Base-by-base conservation (phyloP, 2,888 invertebrate genomes). In the Drosophila fungiperda region DNA sequence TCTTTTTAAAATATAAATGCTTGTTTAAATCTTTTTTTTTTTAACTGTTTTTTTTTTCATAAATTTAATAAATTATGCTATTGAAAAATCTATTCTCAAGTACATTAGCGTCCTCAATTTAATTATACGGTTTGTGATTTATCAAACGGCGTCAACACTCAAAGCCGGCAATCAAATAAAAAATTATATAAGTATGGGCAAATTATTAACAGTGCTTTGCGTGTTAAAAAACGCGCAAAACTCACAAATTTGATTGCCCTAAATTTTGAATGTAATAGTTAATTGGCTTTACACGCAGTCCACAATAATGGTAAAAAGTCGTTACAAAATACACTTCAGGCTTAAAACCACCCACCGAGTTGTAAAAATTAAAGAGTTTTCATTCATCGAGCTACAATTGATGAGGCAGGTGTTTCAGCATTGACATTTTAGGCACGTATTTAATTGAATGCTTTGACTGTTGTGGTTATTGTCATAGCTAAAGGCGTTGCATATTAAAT, bases 381-480 rank as follows among this genome's bases (percentile, higher is more conserved):
- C 72, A 80, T 80, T 72, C 68, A 79, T 55, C 45, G 69, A 67
- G 48, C 60, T 52, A 26, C 23, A 36, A 17, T 36, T 32, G 20
- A 33, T 49, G 29, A 9, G 50, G 33, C 85, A 89, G 88, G 85
- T 87, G 78, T 71, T 63, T 67, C 40, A 4, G 11, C 26, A 64
- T 78, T 71, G 20, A 6, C 26, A 83, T 70, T 69, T 50, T 36
- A 40, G 60, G 17, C 83, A 89, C 90, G 85, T 85, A 52, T 11
- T 53, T 57, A 67, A 67, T 73, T 64, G 67, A 73, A 45, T 78
- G 62, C 58, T 52, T 73, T 62, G 53, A 36, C 68, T 78, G 75
- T 63, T 74, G 61, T 68, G 75, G 79, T 54, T 76, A 15, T 65
- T 50, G 48, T 48, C 54, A 45, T 26, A 38, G 55, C 73, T 36